phyloP scores from a whole-genome alignment of 2,797 vertebrate genomes.

The Anguilla anguilla region DNA sequence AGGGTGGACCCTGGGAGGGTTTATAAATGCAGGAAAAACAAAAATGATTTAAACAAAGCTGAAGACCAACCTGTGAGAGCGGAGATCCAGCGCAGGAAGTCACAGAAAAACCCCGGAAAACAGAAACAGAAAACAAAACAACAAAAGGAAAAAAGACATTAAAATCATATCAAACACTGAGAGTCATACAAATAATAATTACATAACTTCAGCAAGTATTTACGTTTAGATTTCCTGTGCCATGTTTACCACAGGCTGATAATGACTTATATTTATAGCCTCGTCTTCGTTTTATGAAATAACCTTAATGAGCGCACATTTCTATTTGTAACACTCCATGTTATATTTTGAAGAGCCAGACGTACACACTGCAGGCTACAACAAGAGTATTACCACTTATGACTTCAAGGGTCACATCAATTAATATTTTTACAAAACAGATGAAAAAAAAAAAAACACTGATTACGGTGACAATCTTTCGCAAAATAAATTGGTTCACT shows the following conservation, averaged over 20 bases:
- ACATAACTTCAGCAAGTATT: slow-evolving; percentile 29
- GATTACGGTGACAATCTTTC: background rate
- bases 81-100: slow-evolving; percentile 44
- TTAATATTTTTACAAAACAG: too few relatives aligned
- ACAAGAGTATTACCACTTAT: background rate
- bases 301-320: background rate
- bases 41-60: slow-evolving; percentile 46
- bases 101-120: slow-evolving; percentile 53
- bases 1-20: slow-evolving; percentile 39
- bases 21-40: background rate
- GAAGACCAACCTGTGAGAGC: slow-evolving; percentile 65
- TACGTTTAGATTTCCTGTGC: slow-evolving; percentile 17
- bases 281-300: background rate
- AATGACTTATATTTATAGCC: background rate
- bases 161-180: background rate
- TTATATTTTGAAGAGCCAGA: too few relatives aligned
- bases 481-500: background rate
- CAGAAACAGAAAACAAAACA: slow-evolving; percentile 40
- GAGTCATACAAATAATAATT: slow-evolving; percentile 15
- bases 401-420: background rate
- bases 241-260: slow-evolving; percentile 9
- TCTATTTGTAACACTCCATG: too few relatives aligned
- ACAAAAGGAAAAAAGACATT: slow-evolving; percentile 25
- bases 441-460: too few relatives aligned
- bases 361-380: too few relatives aligned